Percentiles rank a stretch among this genome's conserved stretches.
These are phyloP conservation scores for Zapornia atra DNA, from an alignment of 2,113 vertebrate species.

Conservation along the genomic window DNA sequence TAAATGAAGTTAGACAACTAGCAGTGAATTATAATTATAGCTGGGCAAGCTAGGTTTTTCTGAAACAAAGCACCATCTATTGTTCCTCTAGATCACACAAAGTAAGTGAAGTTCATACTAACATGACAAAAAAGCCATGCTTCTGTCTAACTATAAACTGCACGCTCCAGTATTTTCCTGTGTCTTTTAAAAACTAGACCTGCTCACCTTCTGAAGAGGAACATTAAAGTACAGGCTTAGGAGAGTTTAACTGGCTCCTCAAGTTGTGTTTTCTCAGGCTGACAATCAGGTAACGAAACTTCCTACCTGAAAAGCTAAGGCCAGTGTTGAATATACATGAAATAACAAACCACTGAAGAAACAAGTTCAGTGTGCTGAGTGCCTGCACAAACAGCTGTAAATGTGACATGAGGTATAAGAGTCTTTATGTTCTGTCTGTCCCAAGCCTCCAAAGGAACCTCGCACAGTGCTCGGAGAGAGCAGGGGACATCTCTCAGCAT, in stretches of 20 bases:
- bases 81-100: background rate
- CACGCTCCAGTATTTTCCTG: background rate
- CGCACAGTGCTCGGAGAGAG: background rate
- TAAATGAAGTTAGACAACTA: background rate
- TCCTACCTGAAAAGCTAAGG: background rate
- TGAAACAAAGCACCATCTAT: background rate
- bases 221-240: background rate
- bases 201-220: background rate
- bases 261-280: background rate
- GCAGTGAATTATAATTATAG: background rate
- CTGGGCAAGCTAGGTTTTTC: background rate
- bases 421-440: background rate
- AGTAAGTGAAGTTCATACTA: background rate
- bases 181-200: background rate
- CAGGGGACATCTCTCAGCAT: background rate
- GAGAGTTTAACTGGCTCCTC: background rate
- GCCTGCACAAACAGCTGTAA: background rate
- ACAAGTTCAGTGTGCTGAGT: background rate
- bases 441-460: background rate
- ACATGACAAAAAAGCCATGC: background rate
- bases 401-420: fast-evolving
- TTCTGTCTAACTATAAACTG: background rate
- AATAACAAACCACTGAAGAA: background rate
- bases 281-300: background rate
- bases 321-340: background rate